These are phyloP conservation scores for Triplophysa dalaica DNA, from an alignment of 2,113 vertebrate genomes.

Conservation along the genomic window DNA sequence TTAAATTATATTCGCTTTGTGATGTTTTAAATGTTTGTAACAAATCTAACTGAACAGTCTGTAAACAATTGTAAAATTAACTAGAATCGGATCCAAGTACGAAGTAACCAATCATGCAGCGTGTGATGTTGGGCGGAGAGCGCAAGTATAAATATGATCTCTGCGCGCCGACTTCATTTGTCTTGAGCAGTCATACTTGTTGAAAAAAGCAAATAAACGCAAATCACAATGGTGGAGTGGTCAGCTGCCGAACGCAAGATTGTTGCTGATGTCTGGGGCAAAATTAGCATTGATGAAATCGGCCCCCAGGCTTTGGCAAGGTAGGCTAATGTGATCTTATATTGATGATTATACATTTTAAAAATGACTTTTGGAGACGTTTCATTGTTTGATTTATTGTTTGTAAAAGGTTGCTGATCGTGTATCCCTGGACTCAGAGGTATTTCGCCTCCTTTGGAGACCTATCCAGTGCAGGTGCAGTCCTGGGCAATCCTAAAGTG, in stretches of 20 bases:
- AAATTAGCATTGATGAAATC: constrained; percentile 46
- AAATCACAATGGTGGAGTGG: constrained; percentile 58
- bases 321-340: constrained; percentile 29
- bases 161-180: not conserved
- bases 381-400: not conserved
- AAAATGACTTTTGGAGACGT: not conserved
- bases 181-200: not conserved
- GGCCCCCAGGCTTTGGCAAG: constrained; percentile 56
- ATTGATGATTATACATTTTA: not conserved
- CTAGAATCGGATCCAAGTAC: constrained; percentile 5
- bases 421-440: constrained; percentile 81
- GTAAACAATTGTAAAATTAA: not conserved
- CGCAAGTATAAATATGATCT: constrained; percentile 12
- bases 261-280: constrained; percentile 53
- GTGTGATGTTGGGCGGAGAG: constrained; percentile 26
- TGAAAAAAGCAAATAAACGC: constrained; percentile 4
- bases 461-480: constrained; percentile 67
- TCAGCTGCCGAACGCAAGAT: constrained; percentile 51
- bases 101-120: not conserved
- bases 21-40: not conserved
- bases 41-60: not conserved
- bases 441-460: constrained; percentile 73
- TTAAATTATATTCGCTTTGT: not conserved
- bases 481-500: constrained; percentile 72
- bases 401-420: constrained; percentile 66